Conservation (phyloP, 2,888 invertebrate species). For the Agrochola lychnidis region DNA sequence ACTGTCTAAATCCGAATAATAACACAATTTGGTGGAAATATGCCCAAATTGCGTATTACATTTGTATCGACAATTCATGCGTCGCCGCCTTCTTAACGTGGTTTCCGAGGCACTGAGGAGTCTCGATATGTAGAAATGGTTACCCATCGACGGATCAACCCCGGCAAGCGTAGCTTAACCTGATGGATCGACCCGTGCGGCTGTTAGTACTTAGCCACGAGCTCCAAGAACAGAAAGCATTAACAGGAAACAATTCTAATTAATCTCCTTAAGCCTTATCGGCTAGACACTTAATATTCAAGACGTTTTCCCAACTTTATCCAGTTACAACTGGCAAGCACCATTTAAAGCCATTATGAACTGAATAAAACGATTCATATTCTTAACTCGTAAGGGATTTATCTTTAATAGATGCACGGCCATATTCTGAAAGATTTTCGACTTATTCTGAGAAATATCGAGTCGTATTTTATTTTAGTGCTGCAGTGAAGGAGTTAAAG, state of each 20-base stretch:
- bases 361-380: slow-evolving; percentile 64
- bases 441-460: slow-evolving; percentile 23
- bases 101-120: too few relatives aligned
- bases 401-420: slow-evolving; percentile 54
- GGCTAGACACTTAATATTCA: slow-evolving; percentile 56
- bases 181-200: too few relatives aligned
- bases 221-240: slow-evolving; percentile 5
- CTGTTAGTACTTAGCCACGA: too few relatives aligned
- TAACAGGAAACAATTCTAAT: slow-evolving; percentile 31
- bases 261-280: slow-evolving; percentile 36
- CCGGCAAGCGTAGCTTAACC: too few relatives aligned
- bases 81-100: too few relatives aligned
- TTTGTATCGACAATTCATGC: too few relatives aligned
- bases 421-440: slow-evolving; percentile 31
- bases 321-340: slow-evolving; percentile 49
- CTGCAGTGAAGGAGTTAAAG: slow-evolving; percentile 17
- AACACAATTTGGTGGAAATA: too few relatives aligned
- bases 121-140: too few relatives aligned
- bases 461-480: slow-evolving; percentile 28
- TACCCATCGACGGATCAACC: too few relatives aligned
- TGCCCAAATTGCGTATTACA: too few relatives aligned
- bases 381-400: slow-evolving; percentile 57
- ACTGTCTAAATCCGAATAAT: too few relatives aligned
- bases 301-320: slow-evolving; percentile 54
- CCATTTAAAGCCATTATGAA: slow-evolving; percentile 64